Base-by-base conservation (phyloP, 2,113 vertebrate species). In the Amphilophus citrinellus region DNA sequence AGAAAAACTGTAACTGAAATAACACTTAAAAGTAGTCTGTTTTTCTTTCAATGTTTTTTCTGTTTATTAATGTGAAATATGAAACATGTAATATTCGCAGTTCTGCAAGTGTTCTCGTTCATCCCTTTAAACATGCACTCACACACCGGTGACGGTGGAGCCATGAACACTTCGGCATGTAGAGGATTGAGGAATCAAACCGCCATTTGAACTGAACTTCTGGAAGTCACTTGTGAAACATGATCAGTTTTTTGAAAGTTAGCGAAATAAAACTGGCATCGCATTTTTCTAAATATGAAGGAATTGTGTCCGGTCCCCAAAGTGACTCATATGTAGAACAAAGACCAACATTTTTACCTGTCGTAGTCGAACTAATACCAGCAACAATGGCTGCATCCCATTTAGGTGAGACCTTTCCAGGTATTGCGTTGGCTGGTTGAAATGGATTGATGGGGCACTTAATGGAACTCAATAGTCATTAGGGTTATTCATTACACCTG, bases 401-500 rank as follows among this genome's bases (percentile, higher is more conserved):
- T 73, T 73, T 73, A 53, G 66, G 10, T 71, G 44, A 53, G 44
- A 53, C 66, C 18, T 30, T 73, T 73, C 27, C 44, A 73, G 47
- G 68, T 56, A 56, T 35, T 73, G 13, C n/a, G 3, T 47, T 73
- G 68, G 27, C 47, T 73, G 68, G 10, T n/a, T 73, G 18, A 56
- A 53, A 32, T 32, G 18, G 47, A 73, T 56, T 32, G 18, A 73
- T 73, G 68, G 47, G 47, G 56, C 27, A 35, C 27, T 73, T 73
- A 56, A 73, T 9, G 17, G 1, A 20, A 32, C 47, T 56, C 68
- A 56, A 56, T 73, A 73, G 47, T 73, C 47, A 32, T 73, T 53
- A 73, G 9, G 68, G 27, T 73, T 73, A 73, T 14, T 73, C 47
- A 73, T 53, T 73, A n/a, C 10, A 53, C 68, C 68, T 53, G 68